Evolutionary conservation across 2,888 invertebrate species (phyloP).

Genomic region (Harmothoe impar): DNA sequence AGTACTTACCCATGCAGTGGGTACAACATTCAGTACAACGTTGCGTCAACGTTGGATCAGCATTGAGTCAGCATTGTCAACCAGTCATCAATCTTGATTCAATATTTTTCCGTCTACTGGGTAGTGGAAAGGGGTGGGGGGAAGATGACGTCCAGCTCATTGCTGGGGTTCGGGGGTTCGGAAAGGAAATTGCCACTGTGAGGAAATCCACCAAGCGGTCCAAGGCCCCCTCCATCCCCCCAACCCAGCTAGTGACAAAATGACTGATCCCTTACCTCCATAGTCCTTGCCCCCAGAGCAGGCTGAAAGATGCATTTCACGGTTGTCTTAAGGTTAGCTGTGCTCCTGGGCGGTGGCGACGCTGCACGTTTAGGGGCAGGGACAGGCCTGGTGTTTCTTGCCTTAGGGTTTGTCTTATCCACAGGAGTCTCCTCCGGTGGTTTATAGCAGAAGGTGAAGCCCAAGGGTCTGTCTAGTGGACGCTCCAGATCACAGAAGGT

Average conservation of each 20-base stretch:
- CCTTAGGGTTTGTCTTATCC: not conserved
- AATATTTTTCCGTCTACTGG: too few species aligned
- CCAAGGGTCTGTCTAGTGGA: slow-evolving; percentile 65
- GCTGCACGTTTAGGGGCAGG: not conserved
- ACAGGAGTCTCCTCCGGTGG: not conserved
- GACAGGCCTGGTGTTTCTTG: not conserved
- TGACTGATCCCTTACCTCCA: slow-evolving; percentile 61
- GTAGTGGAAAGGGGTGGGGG: too few species aligned
- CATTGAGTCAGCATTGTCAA: too few species aligned
- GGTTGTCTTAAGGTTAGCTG: not conserved
- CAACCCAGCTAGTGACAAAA: not conserved
- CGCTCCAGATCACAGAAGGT: slow-evolving; percentile 65
- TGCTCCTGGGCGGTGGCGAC: not conserved
- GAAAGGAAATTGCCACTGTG: too few species aligned
- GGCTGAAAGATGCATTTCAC: slow-evolving; percentile 64
- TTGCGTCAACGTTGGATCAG: too few species aligned
- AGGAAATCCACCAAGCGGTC: too few species aligned
- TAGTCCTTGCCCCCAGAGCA: slow-evolving; percentile 56
- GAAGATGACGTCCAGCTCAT: too few species aligned
- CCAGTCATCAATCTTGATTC: too few species aligned
- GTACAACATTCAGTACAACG: too few species aligned
- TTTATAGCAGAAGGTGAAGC: slow-evolving; percentile 61
- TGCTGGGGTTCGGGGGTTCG: too few species aligned
- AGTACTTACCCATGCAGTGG: too few species aligned
- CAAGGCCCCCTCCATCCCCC: too few species aligned